phyloP scores from a whole-genome alignment of 1,140 invertebrate genomes.

The Schlechtendalia chinensis region DNA sequence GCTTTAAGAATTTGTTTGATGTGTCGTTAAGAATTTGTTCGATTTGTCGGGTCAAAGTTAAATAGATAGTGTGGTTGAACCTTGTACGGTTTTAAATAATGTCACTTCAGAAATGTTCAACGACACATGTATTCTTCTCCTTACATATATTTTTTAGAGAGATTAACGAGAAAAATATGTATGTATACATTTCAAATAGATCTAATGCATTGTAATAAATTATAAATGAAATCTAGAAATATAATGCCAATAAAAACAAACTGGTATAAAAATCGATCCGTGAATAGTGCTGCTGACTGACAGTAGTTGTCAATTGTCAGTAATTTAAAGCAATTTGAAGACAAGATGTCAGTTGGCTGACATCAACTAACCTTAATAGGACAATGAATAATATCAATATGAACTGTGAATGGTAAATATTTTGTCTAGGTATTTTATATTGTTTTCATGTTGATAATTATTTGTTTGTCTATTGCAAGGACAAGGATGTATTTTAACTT shows the following conservation, averaged over 20 bases:
- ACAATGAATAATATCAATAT: background rate
- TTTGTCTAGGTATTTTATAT: background rate
- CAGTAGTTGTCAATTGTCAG: background rate
- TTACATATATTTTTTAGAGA: too few species aligned
- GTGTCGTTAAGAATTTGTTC: too few species aligned
- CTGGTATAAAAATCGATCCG: background rate
- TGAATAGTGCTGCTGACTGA: background rate
- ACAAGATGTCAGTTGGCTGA: background rate
- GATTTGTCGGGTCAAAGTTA: too few species aligned
- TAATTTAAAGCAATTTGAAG: background rate
- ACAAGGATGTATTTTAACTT: background rate
- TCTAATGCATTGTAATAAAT: background rate
- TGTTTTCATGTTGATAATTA: background rate
- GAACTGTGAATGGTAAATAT: slow-evolving; percentile 1
- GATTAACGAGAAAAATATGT: too few species aligned
- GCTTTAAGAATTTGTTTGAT: too few species aligned
- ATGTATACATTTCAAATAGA: too few species aligned
- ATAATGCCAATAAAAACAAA: background rate
- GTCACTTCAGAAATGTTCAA: too few species aligned
- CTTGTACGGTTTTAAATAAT: too few species aligned
- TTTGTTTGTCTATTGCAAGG: background rate
- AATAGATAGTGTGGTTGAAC: too few species aligned
- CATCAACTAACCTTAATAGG: background rate
- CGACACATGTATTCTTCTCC: too few species aligned
- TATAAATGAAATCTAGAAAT: background rate